phyloP scores from a whole-genome alignment of 2,888 invertebrate species.

The Phyllotreta cruciferae region DNA sequence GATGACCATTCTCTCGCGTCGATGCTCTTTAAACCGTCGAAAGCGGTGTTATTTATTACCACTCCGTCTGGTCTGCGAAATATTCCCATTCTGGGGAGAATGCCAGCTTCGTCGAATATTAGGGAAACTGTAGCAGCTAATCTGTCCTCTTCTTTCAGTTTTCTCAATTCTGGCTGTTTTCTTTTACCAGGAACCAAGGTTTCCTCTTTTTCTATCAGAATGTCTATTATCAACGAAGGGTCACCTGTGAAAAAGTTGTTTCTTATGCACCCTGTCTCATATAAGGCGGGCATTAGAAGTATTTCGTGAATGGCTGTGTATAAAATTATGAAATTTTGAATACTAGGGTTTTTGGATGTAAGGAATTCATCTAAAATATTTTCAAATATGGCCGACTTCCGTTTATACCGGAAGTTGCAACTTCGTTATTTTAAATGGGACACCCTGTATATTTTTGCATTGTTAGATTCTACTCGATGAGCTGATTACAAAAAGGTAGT shows the following conservation, averaged over 20 bases:
- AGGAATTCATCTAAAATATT: too few relatives aligned
- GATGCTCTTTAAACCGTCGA: slow-evolving; percentile 68
- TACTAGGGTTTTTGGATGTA: too few relatives aligned
- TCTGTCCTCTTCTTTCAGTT: slow-evolving; percentile 81
- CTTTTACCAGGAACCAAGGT: slow-evolving; percentile 63
- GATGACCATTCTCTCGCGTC: slow-evolving; percentile 77
- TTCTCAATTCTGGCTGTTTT: slow-evolving; percentile 60
- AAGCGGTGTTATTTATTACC: slow-evolving; percentile 74
- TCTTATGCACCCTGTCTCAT: too few relatives aligned
- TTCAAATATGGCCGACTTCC: too few relatives aligned
- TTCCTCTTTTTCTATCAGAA: slow-evolving; percentile 64
- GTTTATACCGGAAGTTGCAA: too few relatives aligned
- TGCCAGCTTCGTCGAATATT: slow-evolving; percentile 76
- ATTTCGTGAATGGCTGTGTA: too few relatives aligned
- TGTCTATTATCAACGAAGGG: slow-evolving; percentile 61
- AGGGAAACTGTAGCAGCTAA: slow-evolving; percentile 73
- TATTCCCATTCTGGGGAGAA: slow-evolving; percentile 81
- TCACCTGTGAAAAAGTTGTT: slow-evolving; percentile 54
- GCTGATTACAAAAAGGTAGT: too few relatives aligned
- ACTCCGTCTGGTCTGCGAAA: slow-evolving; percentile 77
- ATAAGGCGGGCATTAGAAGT: too few relatives aligned
- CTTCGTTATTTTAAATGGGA: too few relatives aligned
- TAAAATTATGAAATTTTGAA: too few relatives aligned
- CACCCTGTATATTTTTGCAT: too few relatives aligned
- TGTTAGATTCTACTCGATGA: too few relatives aligned